Percentiles rank a stretch among this genome's conserved stretches.
phyloP scores from a whole-genome alignment of 1,140 invertebrate species.

The Ceratina australensis region DNA sequence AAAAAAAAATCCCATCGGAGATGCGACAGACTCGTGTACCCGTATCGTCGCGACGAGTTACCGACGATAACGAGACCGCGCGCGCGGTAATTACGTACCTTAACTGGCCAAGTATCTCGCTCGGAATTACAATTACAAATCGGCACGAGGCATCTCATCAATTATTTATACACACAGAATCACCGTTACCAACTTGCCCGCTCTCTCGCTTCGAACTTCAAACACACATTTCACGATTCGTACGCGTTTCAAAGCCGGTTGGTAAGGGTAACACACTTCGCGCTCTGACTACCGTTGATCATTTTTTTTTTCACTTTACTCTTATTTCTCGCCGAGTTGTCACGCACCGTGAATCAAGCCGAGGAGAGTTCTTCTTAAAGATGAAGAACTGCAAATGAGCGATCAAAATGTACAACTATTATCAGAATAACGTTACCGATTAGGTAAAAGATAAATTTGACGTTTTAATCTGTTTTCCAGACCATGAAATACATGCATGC shows the following conservation, averaged over 20 bases:
- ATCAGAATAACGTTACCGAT: no score
- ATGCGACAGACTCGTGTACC: slow-evolving; percentile 4
- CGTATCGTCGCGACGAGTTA: slow-evolving; percentile 9
- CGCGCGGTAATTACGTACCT: slow-evolving; percentile 61
- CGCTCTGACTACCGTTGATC: not conserved
- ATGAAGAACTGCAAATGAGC: not conserved
- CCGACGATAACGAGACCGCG: slow-evolving; percentile 48
- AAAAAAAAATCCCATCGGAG: slow-evolving; percentile 18
- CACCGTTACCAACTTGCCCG: slow-evolving; percentile 43
- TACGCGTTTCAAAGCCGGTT: slow-evolving; percentile 16
- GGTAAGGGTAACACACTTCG: slow-evolving; percentile 18
- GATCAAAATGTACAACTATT: no score
- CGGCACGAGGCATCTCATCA: slow-evolving; percentile 48
- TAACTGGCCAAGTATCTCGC: slow-evolving; percentile 61
- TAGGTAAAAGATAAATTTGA: no score
- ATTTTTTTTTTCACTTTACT: not conserved
- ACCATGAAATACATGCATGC: no score
- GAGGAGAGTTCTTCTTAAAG: not conserved
- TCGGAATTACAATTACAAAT: slow-evolving; percentile 69
- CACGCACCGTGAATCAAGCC: not conserved
- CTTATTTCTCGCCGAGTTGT: not conserved
- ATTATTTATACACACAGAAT: slow-evolving; percentile 60
- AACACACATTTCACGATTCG: slow-evolving; percentile 58
- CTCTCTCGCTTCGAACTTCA: slow-evolving; percentile 44
- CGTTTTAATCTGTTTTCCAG: no score